phyloP scores from a whole-genome alignment of 2,888 invertebrate genomes.

The Seira ritae region DNA sequence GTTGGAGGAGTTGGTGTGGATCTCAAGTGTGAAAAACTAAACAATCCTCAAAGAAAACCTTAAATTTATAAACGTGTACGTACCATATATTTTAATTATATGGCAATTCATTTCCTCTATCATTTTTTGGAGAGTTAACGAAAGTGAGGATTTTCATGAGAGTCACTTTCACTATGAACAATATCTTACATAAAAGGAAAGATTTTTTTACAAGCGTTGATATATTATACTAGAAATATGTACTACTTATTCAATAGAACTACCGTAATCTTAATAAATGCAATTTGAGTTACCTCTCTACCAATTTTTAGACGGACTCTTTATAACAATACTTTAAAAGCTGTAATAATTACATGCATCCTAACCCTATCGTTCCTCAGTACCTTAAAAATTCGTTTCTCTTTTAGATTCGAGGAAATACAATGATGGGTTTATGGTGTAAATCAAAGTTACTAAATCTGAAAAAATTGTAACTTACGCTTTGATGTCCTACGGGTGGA shows the following conservation, averaged over 20 bases:
- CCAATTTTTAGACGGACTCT: no score
- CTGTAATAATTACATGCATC: no score
- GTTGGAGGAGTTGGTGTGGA: background rate
- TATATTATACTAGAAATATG: no score
- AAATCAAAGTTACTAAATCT: constrained; percentile 15
- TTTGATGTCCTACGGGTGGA: constrained; percentile 62
- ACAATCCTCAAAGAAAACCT: constrained; percentile 5
- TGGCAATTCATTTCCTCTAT: background rate
- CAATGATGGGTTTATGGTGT: constrained; percentile 29
- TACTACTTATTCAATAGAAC: no score
- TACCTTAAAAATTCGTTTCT: constrained; percentile 53
- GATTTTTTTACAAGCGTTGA: background rate
- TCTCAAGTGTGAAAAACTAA: constrained; percentile 14
- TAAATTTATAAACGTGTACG: background rate
- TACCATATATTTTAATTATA: constrained; percentile 18
- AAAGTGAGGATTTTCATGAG: background rate
- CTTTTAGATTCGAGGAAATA: constrained; percentile 47
- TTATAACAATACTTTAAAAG: no score
- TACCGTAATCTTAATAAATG: no score
- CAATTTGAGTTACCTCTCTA: no score
- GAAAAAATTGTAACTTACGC: constrained; percentile 47
- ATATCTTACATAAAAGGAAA: background rate
- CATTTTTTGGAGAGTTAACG: constrained; percentile 13
- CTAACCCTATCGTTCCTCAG: constrained; percentile 57
- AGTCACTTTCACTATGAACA: background rate